Evolutionary conservation across 2,888 invertebrate species (phyloP), one percentile per base, ranked within the genome.

Genomic region (Girardia tigrina): DNA sequence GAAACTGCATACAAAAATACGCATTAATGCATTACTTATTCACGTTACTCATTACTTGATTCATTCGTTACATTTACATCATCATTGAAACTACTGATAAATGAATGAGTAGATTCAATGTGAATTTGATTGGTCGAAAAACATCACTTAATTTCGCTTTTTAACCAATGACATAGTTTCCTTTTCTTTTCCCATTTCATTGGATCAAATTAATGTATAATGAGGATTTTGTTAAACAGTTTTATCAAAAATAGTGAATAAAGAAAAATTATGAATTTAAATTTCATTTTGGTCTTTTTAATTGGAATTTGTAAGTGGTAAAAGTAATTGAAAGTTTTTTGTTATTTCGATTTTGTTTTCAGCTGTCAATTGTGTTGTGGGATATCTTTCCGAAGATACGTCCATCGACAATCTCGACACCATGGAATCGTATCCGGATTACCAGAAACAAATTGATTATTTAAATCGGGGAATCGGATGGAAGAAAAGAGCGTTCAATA

Each of bases 221-320:
- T 56, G 56, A 23, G 56, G 2, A 36, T 56, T 4, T 56, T 20
- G 56, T 56, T 56, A 2, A 56, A 8, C 23, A 20, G n/a, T 36
- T 36, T 36, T 16, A 12, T n/a, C n/a, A n/a, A n/a, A n/a, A n/a
- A n/a, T 36, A 36, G 36, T 12, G 36, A 36, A 36, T 36, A 36
- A 36, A 36, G 16, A 56, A 56, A n/a, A n/a, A n/a, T n/a, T n/a
- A 56, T 56, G 56, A 16, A 56, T 56, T 4, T 56, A n/a, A 56
- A 56, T 20, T 12, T 56, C 4, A 56, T 56, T 56, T 56, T 56
- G 4, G 23, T n/a, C 23, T 12, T 56, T 16, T n/a, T 56, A 12
- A 12, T 56, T 56, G 56, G 56, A 56, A 16, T 56, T 56, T 56
- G 56, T 56, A 20, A 56, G 56, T 56, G 23, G 56, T 56, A 56